These are phyloP conservation scores for Clarias laeviceps DNA, from an alignment of 2,797 vertebrate species.

Conservation along the genomic window DNA sequence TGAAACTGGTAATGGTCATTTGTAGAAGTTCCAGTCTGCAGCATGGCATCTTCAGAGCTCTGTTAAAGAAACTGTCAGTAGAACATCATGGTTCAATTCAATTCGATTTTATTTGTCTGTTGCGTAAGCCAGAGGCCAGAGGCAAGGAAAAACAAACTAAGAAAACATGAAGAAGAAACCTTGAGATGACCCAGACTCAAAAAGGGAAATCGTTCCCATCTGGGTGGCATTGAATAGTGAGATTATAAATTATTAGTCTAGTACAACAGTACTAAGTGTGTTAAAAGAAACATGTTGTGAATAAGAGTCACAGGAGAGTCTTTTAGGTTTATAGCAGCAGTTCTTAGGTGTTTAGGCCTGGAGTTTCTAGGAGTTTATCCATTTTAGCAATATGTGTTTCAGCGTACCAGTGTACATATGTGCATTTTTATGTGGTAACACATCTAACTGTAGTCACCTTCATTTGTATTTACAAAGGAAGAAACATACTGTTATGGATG, in stretches of 20 bases:
- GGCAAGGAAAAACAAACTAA: slow-evolving; percentile 11
- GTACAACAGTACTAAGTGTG: not conserved
- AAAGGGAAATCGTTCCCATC: not conserved
- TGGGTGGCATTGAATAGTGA: not conserved
- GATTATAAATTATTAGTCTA: not conserved
- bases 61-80: slow-evolving; percentile 1
- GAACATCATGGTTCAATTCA: slow-evolving; percentile 36
- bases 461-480: not conserved
- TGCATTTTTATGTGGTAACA: not conserved
- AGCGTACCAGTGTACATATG: not conserved
- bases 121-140: slow-evolving; percentile 10
- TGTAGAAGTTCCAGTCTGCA: slow-evolving; percentile 2
- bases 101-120: not conserved
- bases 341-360: not conserved
- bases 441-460: not conserved
- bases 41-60: not conserved
- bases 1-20: slow-evolving; percentile 7
- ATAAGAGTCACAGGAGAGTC: too few species aligned
- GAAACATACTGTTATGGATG: not conserved
- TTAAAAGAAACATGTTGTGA: not conserved
- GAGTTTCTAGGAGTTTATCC: not conserved
- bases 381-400: not conserved
- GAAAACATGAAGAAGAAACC: not conserved
- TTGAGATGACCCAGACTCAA: not conserved
- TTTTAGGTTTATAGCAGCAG: not conserved